Evolutionary conservation across 1,140 invertebrate genomes (phyloP), one percentile per base, ranked within the genome.

Genomic region (Ips nitidus): DNA sequence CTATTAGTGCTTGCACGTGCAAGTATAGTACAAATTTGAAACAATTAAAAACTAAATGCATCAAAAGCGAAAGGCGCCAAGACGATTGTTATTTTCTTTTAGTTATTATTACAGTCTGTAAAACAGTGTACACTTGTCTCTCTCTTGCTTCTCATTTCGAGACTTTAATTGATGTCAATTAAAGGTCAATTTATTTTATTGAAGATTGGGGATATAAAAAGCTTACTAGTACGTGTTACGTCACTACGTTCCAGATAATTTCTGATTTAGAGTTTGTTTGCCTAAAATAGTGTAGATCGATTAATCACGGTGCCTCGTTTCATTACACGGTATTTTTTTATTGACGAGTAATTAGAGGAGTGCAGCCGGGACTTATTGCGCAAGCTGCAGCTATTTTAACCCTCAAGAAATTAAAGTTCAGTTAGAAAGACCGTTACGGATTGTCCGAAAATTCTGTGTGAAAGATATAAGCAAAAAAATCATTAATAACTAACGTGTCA

Each of bases 121-220:
- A 50, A 47, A 62, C 55, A 66, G n/a, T 41, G 42, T 47, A n/a
- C 42, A 42, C 22, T 5, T 69, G 60, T 52, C 57, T 70, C 38
- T 65, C 45, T 63, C 59, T 70, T 69, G 60, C 60, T 63, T 70
- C 38, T 65, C 45, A 65, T 65, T 70, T 70, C 56, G 40, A 66
- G 59, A 68, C 45, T 57, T 61, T 68, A 67, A 68, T 71, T 68
- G 70, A 42, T 71, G 70, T 71, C 64, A 71, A 66, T 67, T 67
- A 68, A 68, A 52, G 63, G 64, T 68, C 70, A 66, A 67, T 67
- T 71, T 62, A 62, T 67, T 47, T 68, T 67, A 71, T 67, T 66
- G 68, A 62, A 67, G 70, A 71, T 71, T 71, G 56, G 56, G 70
- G 65, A 61, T 66, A 71, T 55, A 52, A 68, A 63, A 66, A 52